Conservation (phyloP, 2,113 vertebrate genomes). For the Jacana jacana region DNA sequence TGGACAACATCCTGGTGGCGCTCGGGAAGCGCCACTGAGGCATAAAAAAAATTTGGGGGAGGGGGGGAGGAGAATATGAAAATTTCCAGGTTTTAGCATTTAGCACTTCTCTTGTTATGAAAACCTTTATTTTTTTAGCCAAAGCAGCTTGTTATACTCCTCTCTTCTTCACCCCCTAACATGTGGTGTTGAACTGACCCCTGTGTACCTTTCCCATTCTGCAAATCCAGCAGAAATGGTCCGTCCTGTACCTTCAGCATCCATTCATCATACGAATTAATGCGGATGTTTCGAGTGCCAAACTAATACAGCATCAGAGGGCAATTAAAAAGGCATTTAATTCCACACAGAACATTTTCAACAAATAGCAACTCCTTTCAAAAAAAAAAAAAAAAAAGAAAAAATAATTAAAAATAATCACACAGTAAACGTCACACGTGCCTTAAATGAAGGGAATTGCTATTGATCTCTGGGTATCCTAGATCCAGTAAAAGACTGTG, state of each 20-base stretch:
- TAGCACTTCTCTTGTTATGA: too few species aligned
- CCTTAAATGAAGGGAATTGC: conserved; percentile 71
- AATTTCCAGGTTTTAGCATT: not conserved
- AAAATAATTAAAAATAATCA: too few species aligned
- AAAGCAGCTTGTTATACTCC: not conserved
- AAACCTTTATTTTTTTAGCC: not conserved
- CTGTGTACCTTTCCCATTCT: not conserved
- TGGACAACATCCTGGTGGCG: not conserved
- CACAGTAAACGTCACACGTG: conserved; percentile 15
- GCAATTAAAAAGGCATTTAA: conserved; percentile 22
- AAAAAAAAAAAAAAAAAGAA: not conserved
- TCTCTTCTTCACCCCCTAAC: not conserved
- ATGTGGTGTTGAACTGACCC: not conserved
- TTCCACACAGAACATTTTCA: conserved; percentile 27
- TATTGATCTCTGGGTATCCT: conserved; percentile 68
- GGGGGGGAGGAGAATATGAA: too few species aligned
- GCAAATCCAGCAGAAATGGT: not conserved
- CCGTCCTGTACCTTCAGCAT: not conserved
- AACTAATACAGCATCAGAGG: not conserved
- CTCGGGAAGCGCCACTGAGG: not conserved
- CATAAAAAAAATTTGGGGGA: not conserved
- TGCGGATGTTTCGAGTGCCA: not conserved
- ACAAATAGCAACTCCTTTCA: conserved; percentile 54
- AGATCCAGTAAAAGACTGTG: conserved; percentile 63
- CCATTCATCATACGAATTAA: not conserved